These are phyloP conservation scores for Andrena minutula DNA, from an alignment of 2,888 invertebrate genomes.

Conservation along the genomic window DNA sequence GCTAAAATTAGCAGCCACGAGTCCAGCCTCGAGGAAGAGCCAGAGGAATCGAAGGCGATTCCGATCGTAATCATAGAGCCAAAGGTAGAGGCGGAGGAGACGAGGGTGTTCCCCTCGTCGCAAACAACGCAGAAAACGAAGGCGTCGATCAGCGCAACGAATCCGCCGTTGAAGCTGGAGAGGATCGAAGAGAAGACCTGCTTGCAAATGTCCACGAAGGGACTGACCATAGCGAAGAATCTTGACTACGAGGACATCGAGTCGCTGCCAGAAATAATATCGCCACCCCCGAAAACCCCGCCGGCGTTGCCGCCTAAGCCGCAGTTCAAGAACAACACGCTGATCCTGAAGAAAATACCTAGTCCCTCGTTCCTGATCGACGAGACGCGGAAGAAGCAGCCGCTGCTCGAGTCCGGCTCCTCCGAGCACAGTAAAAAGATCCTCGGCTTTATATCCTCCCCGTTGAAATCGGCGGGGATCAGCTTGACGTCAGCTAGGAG, in stretches of 20 bases:
- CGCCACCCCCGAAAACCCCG: slow-evolving; percentile 86
- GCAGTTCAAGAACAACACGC: slow-evolving; percentile 79
- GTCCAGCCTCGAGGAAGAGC: slow-evolving; percentile 67
- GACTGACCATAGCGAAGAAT: slow-evolving; percentile 82
- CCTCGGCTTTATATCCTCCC: slow-evolving; percentile 67
- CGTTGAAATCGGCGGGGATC: slow-evolving; percentile 60
- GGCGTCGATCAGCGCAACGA: slow-evolving; percentile 60
- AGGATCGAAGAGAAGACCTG: slow-evolving; percentile 82
- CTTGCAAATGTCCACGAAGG: slow-evolving; percentile 81
- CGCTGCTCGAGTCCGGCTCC: slow-evolving; percentile 46
- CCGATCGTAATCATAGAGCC: slow-evolving; percentile 81
- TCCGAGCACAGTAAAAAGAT: slow-evolving; percentile 68
- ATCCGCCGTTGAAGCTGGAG: slow-evolving; percentile 77
- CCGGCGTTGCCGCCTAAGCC: slow-evolving; percentile 92
- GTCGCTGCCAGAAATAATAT: slow-evolving; percentile 79
- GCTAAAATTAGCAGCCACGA: slow-evolving; percentile 48
- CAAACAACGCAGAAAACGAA: slow-evolving; percentile 44
- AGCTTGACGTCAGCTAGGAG: slow-evolving; percentile 68
- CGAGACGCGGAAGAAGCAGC: slow-evolving; percentile 79
- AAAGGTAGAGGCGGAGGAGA: slow-evolving; percentile 69
- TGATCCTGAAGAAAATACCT: slow-evolving; percentile 83
- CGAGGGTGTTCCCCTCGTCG: slow-evolving; percentile 42
- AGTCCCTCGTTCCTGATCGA: slow-evolving; percentile 84
- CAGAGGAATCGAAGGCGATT: slow-evolving; percentile 77
- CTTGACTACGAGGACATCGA: slow-evolving; percentile 84